Evolutionary conservation across 2,797 vertebrate genomes (phyloP).

Genomic region (Gymnoscopelus braueri): DNA sequence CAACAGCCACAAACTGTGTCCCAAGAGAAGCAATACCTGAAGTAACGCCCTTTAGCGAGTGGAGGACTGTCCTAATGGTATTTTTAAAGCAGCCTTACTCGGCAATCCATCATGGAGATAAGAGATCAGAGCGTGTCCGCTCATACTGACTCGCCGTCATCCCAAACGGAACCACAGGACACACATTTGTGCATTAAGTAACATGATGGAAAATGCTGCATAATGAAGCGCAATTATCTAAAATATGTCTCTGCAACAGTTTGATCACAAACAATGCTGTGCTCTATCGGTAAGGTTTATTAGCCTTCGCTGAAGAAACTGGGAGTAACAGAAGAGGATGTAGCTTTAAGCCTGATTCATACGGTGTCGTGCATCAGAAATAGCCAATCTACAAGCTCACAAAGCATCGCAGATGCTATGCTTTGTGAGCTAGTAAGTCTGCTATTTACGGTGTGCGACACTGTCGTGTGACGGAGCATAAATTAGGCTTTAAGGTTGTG

Average conservation of each 20-base stretch:
- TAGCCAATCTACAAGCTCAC: too few relatives aligned
- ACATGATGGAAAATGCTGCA: conserved; percentile 29
- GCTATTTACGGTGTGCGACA: too few relatives aligned
- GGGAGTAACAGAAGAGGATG: conserved; percentile 13
- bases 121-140: conserved; percentile 61
- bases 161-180: conserved; percentile 33
- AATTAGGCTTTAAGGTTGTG: conserved; percentile 12
- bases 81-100: conserved; percentile 65
- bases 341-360: too few relatives aligned
- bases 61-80: conserved; percentile 64
- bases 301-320: conserved; percentile 1
- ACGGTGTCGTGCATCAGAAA: too few relatives aligned
- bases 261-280: conserved; percentile 53
- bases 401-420: too few relatives aligned
- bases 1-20: conserved; percentile 61
- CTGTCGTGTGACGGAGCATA: too few relatives aligned
- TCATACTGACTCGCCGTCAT: conserved; percentile 45
- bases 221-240: conserved; percentile 30
- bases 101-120: conserved; percentile 82
- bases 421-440: too few relatives aligned
- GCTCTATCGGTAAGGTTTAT: conserved; percentile 51
- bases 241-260: conserved; percentile 33
- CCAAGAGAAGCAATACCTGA: conserved; percentile 58
- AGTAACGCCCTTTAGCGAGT: conserved; percentile 52
- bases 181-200: conserved; percentile 37